These are phyloP conservation scores for Philypnodon macrostomus DNA, from an alignment of 2,797 vertebrate species.

Conservation along the genomic window DNA sequence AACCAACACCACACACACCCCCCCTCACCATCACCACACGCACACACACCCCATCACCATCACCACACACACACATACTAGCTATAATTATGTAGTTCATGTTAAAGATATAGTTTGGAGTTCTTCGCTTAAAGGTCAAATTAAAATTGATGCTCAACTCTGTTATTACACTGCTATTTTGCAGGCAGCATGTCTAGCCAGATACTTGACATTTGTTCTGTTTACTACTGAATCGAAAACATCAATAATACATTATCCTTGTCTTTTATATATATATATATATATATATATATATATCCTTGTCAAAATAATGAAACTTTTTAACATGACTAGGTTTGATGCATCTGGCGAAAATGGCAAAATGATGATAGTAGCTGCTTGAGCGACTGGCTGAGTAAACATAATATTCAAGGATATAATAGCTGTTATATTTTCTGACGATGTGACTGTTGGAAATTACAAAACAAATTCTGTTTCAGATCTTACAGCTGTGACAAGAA, in stretches of 20 bases:
- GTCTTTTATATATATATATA: too few species aligned
- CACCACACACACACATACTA: too few species aligned
- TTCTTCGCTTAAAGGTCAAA: too few species aligned
- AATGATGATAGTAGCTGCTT: not conserved
- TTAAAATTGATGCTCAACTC: too few species aligned
- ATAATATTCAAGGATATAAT: constrained; percentile 8
- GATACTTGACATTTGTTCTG: not conserved
- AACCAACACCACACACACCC: too few species aligned
- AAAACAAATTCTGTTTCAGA: constrained; percentile 9
- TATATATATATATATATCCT: too few species aligned
- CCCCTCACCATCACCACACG: too few species aligned
- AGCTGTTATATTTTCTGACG: constrained; percentile 21
- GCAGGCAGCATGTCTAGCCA: not conserved
- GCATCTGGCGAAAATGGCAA: constrained; percentile 8
- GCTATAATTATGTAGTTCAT: too few species aligned
- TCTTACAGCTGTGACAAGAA: constrained; percentile 2
- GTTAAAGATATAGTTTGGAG: too few species aligned
- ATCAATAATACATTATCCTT: constrained; percentile 6
- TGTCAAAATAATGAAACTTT: constrained; percentile 12
- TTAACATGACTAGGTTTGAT: not conserved
- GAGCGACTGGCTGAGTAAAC: constrained; percentile 14
- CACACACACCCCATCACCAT: too few species aligned
- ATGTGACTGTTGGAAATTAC: constrained; percentile 19
- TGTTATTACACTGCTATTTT: too few species aligned
- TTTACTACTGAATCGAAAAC: constrained; percentile 4